These are phyloP conservation scores for Acanthosepion esculentum DNA, from an alignment of 2,888 invertebrate genomes.

Conservation along the genomic window DNA sequence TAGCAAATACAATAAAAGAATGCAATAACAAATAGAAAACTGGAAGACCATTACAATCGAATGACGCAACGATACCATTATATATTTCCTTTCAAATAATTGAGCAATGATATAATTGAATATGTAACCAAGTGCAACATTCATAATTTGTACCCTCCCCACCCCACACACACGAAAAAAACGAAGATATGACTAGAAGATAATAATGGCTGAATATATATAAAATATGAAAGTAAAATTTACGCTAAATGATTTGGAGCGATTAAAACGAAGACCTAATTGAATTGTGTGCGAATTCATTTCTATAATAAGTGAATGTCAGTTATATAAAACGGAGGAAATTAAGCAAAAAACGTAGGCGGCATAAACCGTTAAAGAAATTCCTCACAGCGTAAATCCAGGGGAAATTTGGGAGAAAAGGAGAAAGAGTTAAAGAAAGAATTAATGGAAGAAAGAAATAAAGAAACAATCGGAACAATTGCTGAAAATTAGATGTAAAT, in stretches of 20 bases:
- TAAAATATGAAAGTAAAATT: background rate
- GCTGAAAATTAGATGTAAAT: background rate
- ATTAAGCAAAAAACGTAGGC: background rate
- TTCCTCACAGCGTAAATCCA: background rate
- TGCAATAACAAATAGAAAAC: background rate
- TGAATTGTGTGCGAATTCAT: background rate
- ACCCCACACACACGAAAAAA: background rate
- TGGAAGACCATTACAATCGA: background rate
- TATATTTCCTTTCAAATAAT: background rate
- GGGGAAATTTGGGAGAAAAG: background rate
- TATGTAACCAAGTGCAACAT: background rate
- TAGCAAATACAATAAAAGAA: background rate
- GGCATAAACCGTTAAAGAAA: background rate
- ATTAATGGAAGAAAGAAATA: background rate
- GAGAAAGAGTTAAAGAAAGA: background rate
- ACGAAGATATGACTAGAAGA: background rate
- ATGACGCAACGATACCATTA: background rate
- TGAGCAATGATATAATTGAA: background rate
- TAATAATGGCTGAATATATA: background rate
- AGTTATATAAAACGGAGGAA: background rate
- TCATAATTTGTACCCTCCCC: background rate
- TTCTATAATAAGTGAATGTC: background rate
- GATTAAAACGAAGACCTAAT: background rate
- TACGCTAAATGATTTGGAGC: background rate
- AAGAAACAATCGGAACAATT: background rate